Conservation (phyloP, 2,888 invertebrate species). For the Thysanoteuthis rhombus region DNA sequence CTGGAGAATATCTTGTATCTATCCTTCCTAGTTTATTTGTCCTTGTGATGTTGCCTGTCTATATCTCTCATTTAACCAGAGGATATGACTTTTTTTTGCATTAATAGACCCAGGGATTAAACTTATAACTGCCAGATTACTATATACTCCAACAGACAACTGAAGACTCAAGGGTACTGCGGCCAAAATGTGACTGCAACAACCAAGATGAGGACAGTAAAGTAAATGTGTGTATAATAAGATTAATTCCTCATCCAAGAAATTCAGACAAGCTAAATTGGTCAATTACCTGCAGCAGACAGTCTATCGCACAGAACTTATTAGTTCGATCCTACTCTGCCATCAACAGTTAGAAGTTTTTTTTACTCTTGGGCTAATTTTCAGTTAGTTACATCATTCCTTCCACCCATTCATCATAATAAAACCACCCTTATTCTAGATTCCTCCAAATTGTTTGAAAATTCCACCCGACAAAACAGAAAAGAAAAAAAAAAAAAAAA, state of each 20-base stretch:
- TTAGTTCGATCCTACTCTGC: not conserved
- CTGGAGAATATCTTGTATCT: too few relatives aligned
- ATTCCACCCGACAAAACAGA: not conserved
- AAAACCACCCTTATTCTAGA: not conserved
- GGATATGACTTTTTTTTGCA: too few relatives aligned
- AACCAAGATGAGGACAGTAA: too few relatives aligned
- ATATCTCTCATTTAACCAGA: too few relatives aligned
- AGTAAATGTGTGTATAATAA: too few relatives aligned
- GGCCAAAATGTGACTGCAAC: too few relatives aligned
- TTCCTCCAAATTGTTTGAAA: not conserved
- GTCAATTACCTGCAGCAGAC: not conserved
- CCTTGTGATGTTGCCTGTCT: too few relatives aligned
- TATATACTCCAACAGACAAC: too few relatives aligned
- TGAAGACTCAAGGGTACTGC: too few relatives aligned
- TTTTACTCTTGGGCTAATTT: not conserved
- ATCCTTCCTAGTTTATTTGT: too few relatives aligned
- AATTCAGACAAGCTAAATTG: not conserved
- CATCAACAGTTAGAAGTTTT: not conserved
- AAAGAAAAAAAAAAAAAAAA: not conserved
- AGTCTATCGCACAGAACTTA: not conserved
- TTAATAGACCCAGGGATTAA: too few relatives aligned
- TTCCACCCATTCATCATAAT: not conserved
- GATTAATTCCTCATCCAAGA: not conserved
- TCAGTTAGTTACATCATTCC: not conserved
- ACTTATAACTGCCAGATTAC: too few relatives aligned